These are phyloP conservation scores for Fregata magnificens DNA, from an alignment of 2,113 vertebrate species.

Conservation along the genomic window DNA sequence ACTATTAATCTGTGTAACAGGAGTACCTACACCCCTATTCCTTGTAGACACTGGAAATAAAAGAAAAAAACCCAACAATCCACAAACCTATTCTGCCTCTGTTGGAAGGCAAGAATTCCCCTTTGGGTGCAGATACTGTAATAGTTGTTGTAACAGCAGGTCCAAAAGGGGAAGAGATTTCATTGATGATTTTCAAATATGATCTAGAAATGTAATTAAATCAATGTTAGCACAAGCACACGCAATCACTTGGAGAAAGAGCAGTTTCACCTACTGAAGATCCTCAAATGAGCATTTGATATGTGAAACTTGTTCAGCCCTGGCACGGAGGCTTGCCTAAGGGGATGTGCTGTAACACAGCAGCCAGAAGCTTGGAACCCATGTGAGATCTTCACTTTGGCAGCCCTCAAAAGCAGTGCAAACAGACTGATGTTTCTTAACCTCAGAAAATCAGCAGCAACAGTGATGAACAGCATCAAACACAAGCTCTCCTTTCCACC, in stretches of 20 bases:
- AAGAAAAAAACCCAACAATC: background rate
- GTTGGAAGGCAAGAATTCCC: background rate
- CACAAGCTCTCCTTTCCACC: conserved; percentile 50
- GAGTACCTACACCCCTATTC: too few species aligned
- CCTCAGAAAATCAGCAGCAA: conserved; percentile 59
- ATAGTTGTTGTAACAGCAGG: background rate
- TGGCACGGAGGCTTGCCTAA: background rate
- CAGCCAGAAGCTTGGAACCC: conserved; percentile 2
- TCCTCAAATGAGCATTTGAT: background rate
- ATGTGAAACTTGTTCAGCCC: background rate
- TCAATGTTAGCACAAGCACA: background rate
- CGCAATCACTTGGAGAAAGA: background rate
- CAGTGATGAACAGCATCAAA: conserved; percentile 66
- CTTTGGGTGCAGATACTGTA: background rate
- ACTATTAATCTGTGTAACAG: background rate
- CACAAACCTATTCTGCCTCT: background rate
- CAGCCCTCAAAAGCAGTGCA: background rate
- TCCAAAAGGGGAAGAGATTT: background rate
- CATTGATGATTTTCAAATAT: background rate
- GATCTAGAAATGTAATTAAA: background rate
- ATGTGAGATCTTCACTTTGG: background rate
- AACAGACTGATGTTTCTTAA: conserved; percentile 48
- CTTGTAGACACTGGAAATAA: background rate
- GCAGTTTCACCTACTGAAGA: background rate
- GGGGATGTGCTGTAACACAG: background rate